Evolutionary conservation across 1,140 invertebrate genomes (phyloP), one percentile per base, ranked within the genome.

Genomic region (Homalodisca vitripennis): DNA sequence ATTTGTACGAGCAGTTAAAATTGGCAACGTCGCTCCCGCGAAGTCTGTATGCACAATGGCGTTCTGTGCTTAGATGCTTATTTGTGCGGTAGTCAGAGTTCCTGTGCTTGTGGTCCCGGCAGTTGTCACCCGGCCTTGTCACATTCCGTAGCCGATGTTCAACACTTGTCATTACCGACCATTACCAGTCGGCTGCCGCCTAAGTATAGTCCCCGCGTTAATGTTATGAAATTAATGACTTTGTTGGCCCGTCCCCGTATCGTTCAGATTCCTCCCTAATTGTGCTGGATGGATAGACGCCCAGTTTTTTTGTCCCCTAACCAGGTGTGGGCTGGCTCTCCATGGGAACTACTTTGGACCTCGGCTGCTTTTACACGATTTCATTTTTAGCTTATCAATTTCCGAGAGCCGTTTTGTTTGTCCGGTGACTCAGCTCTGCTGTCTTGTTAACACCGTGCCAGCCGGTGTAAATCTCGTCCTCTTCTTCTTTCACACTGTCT

Each of bases 351-450:
- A 32, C 62, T 32, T 64, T 64, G 27, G 62, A 20, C 27, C n/a
- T 22, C 12, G 22, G 2, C n/a, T 64, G 62, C 62, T 64, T 41
- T 64, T 31, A 64, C 62, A 64, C 29, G 62, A 32, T 64, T 64
- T 64, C 32, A 64, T 64, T 64, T 64, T 64, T 64, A 64, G 29
- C 62, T 64, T 64, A 64, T 64, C 62, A 32, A 20, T 64, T 64
- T 30, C 29, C 29, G 6, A 27, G 29, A 20, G 13, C 6, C 27
- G 24, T 3, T 60, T 26, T 60, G 62, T 64, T 55, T 10, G 17
- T 10, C 20, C 51, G 3, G 6, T 62, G 29, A 62, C 13, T 62
- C 29, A 29, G 22, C 27, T 27, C 6, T 10, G 6, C 12, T 20
- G 6, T 41, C 34, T 41, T 41, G 34, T 41, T 41, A 41, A 41